A percentile compares a stretch with the other conserved stretches of the same genome.
Evolutionary conservation across 2,888 invertebrate species (phyloP).

Genomic region (Eupithecia tripunctaria): DNA sequence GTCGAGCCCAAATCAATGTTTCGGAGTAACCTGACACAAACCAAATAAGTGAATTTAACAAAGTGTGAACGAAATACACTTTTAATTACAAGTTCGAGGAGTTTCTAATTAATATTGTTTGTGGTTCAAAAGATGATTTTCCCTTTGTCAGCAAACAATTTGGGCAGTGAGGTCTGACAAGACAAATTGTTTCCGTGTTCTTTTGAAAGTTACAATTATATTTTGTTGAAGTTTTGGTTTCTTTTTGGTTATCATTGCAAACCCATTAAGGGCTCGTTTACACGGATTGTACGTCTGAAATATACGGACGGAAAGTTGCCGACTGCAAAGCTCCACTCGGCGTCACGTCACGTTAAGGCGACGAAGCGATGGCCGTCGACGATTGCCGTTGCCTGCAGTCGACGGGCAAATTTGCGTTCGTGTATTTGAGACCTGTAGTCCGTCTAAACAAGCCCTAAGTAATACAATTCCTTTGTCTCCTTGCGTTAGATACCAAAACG

Average conservation of each 20-base stretch:
- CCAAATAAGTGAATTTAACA: slow-evolving; percentile 9
- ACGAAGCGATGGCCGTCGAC: too few relatives aligned
- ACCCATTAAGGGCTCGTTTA: slow-evolving; percentile 1
- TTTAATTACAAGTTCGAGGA: slow-evolving; percentile 29
- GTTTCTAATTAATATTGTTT: slow-evolving; percentile 42
- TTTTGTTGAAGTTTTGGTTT: slow-evolving; percentile 8
- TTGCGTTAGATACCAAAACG: neutral
- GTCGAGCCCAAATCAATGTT: neutral
- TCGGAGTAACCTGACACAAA: neutral
- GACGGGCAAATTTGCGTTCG: too few relatives aligned
- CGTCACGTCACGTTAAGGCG: too few relatives aligned
- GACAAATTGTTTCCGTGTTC: slow-evolving; percentile 42
- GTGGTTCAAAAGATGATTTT: slow-evolving; percentile 31
- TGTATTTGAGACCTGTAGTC: too few relatives aligned
- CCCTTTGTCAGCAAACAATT: slow-evolving; percentile 37
- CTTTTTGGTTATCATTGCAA: neutral
- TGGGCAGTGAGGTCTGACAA: slow-evolving; percentile 20
- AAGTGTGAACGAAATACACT: slow-evolving; percentile 19
- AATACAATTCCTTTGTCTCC: neutral
- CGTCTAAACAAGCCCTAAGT: too few relatives aligned
- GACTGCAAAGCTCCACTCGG: too few relatives aligned
- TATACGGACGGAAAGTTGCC: too few relatives aligned
- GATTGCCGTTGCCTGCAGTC: too few relatives aligned
- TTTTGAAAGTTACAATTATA: slow-evolving; percentile 29
- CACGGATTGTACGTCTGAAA: too few relatives aligned